These are phyloP conservation scores for Pseudonaja textilis DNA, from an alignment of 2,113 vertebrate genomes.

Conservation along the genomic window DNA sequence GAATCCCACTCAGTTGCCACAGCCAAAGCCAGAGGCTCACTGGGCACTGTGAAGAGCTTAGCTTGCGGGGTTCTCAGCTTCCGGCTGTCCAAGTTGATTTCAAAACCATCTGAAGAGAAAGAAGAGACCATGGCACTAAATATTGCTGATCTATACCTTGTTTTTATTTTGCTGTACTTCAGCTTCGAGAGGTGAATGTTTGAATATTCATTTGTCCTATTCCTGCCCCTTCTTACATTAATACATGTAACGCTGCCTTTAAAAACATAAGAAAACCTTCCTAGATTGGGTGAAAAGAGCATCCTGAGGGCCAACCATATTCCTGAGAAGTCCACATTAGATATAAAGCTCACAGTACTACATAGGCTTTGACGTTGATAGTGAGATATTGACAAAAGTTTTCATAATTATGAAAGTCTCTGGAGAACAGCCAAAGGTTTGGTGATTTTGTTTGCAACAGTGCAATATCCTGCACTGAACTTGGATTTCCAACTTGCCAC, in stretches of 20 bases:
- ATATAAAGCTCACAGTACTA: not conserved
- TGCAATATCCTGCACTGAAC: not conserved
- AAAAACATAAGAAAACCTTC: not conserved
- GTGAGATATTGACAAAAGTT: not conserved
- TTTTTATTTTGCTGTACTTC: not conserved
- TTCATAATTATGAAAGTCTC: not conserved
- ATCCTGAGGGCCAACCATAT: not conserved
- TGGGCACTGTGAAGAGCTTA: constrained; percentile 90
- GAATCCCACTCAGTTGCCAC: constrained; percentile 95
- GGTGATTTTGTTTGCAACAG: not conserved
- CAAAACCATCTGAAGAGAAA: constrained; percentile 80
- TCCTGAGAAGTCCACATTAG: not conserved
- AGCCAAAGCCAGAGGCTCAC: constrained; percentile 87
- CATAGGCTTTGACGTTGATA: not conserved
- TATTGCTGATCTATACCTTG: not conserved
- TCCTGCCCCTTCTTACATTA: not conserved
- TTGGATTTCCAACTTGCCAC: not conserved
- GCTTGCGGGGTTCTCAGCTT: constrained; percentile 94
- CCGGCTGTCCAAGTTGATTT: constrained; percentile 89
- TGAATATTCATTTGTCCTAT: not conserved
- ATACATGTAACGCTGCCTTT: not conserved
- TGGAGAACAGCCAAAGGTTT: not conserved
- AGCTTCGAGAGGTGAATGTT: not conserved
- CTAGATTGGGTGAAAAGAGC: not conserved
- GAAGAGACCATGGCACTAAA: not conserved